phyloP scores from a whole-genome alignment of 2,888 invertebrate genomes.

The Trichogramma evanescens region DNA sequence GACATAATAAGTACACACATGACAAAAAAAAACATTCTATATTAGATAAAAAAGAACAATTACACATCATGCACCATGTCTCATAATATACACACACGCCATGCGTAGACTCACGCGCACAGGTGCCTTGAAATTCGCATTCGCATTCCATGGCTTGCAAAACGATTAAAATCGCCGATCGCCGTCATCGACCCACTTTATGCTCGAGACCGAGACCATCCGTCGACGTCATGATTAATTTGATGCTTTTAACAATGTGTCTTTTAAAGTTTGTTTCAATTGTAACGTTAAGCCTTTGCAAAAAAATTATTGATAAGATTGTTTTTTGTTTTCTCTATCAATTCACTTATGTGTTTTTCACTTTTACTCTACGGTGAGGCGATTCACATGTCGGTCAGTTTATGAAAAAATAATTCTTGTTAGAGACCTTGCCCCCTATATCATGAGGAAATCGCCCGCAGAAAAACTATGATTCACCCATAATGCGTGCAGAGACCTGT shows the following conservation, averaged over 20 bases:
- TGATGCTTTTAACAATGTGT: not conserved
- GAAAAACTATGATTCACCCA: not conserved
- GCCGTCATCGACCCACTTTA: slow-evolving; percentile 27
- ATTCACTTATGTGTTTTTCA: too few species aligned
- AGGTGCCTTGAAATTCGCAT: slow-evolving; percentile 11
- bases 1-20: too few species aligned
- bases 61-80: not conserved
- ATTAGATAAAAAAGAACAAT: slow-evolving; percentile 7
- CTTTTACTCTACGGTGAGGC: too few species aligned
- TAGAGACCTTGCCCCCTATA: slow-evolving; percentile 34
- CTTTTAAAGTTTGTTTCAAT: not conserved
- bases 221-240: slow-evolving; percentile 17
- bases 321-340: too few species aligned
- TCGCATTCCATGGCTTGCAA: slow-evolving; percentile 11
- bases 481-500: too few species aligned
- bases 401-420: too few species aligned
- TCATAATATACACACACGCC: too few species aligned
- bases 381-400: too few species aligned
- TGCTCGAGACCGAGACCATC: slow-evolving; percentile 9
- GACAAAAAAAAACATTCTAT: too few species aligned
- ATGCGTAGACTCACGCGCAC: not conserved
- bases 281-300: too few species aligned
- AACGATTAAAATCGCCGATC: slow-evolving; percentile 18
- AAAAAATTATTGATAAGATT: too few species aligned
- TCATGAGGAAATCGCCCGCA: slow-evolving; percentile 28